Evolutionary conservation across 2,113 vertebrate genomes (phyloP).

Genomic region (Oreochromis spilurus): DNA sequence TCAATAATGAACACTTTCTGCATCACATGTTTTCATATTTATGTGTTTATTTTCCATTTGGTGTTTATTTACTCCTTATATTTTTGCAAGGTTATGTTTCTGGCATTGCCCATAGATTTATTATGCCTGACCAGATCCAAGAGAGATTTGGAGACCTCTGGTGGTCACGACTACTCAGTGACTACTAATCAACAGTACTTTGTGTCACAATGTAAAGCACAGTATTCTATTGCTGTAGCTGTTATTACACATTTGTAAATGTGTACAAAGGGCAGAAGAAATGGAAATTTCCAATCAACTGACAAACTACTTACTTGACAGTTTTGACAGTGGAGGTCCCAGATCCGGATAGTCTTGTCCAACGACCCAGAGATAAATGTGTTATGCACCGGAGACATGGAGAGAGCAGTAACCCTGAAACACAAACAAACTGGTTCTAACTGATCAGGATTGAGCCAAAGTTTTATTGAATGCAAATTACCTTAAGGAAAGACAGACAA

Average conservation of each 20-base stretch:
- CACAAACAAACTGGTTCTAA: background rate
- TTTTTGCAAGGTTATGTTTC: background rate
- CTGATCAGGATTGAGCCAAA: background rate
- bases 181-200: background rate
- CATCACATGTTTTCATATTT: background rate
- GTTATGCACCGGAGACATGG: constrained; percentile 97
- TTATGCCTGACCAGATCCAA: background rate
- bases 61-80: background rate
- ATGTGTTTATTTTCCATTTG: background rate
- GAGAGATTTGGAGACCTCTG: constrained; percentile 13
- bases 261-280: background rate
- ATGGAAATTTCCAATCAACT: background rate
- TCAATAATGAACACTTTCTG: background rate
- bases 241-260: background rate
- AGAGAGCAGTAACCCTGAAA: constrained; percentile 90
- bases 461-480: background rate
- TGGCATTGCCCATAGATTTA: background rate
- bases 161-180: background rate
- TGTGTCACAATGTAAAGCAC: background rate
- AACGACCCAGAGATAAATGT: constrained; percentile 96
- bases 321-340: constrained; percentile 94
- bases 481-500: background rate
- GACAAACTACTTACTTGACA: constrained; percentile 80
- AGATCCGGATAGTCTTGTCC: constrained; percentile 94
- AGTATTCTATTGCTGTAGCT: background rate